Conservation (phyloP, 2,797 vertebrate genomes). For the Ctenochaetus hawaiiensis region DNA sequence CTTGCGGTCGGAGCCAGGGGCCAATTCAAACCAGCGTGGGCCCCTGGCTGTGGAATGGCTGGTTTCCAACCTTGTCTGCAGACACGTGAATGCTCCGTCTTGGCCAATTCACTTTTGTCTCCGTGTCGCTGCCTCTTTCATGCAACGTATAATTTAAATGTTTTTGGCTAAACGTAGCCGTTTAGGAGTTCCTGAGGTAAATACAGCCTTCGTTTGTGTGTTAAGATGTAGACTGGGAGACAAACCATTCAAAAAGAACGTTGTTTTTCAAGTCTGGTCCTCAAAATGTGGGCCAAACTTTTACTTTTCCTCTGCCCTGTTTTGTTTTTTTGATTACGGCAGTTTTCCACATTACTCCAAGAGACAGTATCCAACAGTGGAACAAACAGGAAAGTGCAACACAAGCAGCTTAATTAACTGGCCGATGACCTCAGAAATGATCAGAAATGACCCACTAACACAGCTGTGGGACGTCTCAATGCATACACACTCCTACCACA, state of each 20-base stretch:
- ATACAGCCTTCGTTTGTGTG: slow-evolving; percentile 46
- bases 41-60: slow-evolving; percentile 30
- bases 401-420: background rate
- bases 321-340: background rate
- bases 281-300: slow-evolving; percentile 1
- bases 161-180: slow-evolving; percentile 51
- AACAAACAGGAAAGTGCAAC: background rate
- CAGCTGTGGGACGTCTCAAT: slow-evolving; percentile 13
- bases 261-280: slow-evolving; percentile 31
- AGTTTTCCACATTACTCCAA: background rate
- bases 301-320: slow-evolving; percentile 2
- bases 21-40: slow-evolving; percentile 29
- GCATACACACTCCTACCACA: background rate
- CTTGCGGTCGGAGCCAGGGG: slow-evolving; percentile 27
- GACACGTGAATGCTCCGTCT: slow-evolving; percentile 51
- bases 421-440: background rate
- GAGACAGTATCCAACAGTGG: background rate
- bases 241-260: slow-evolving; percentile 12
- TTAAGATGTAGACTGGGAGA: slow-evolving; percentile 30
- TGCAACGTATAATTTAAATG: slow-evolving; percentile 72
- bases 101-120: slow-evolving; percentile 30
- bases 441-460: slow-evolving; percentile 25
- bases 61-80: slow-evolving; percentile 36
- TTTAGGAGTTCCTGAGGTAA: slow-evolving; percentile 57
- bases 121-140: slow-evolving; percentile 26